Conservation (phyloP, 2,113 vertebrate genomes). For the Alethe diademata region DNA sequence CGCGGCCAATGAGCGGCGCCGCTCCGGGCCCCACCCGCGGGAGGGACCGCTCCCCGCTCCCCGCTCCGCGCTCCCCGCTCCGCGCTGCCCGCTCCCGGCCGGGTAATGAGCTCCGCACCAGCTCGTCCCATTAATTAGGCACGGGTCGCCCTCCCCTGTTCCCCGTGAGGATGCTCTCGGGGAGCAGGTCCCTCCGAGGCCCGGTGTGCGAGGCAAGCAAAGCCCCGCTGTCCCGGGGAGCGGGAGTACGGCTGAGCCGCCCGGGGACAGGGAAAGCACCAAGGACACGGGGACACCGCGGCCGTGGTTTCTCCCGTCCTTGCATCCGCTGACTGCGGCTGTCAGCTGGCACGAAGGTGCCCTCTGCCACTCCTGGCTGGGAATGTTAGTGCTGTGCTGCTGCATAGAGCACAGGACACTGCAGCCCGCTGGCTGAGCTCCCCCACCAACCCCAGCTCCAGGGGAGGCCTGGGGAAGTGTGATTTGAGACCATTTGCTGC, state of each 20-base stretch:
- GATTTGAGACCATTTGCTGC: background rate
- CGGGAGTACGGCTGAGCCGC: rapidly evolving
- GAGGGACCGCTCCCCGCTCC: background rate
- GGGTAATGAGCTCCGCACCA: background rate
- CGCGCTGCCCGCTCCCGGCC: background rate
- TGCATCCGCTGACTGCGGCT: background rate
- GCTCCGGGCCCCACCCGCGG: background rate
- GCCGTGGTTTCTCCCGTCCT: background rate
- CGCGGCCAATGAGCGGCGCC: background rate
- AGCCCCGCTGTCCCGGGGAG: background rate
- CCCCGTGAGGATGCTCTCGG: background rate
- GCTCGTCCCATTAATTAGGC: background rate
- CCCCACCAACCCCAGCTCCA: background rate
- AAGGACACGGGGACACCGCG: background rate
- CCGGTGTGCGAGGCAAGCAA: background rate
- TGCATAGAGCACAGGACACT: background rate
- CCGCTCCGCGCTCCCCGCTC: no score
- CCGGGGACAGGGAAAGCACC: background rate
- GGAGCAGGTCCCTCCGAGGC: background rate
- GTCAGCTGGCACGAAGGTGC: background rate
- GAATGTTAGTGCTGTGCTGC: background rate
- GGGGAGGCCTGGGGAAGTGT: background rate
- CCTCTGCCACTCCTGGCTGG: background rate
- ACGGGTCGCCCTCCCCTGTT: no score
- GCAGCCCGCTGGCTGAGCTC: background rate